Percentiles rank a stretch among this genome's conserved stretches.
Evolutionary conservation across 2,888 invertebrate species (phyloP).

Genomic region (Eumerus sabulonum): DNA sequence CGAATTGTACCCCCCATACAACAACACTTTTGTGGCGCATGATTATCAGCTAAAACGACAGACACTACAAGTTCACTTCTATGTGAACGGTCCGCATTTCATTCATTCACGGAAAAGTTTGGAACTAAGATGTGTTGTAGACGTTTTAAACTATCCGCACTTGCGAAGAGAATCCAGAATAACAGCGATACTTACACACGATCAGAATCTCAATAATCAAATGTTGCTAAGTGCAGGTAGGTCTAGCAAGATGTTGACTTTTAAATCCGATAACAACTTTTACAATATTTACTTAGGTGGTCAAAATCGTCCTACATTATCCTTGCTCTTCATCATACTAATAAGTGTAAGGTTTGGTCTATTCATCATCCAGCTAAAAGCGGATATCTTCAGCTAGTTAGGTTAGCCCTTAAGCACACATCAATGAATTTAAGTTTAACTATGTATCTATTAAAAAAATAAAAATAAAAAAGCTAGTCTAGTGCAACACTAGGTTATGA

Average conservation of each 20-base stretch:
- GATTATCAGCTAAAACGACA: constrained; percentile 70
- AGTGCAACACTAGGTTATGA: constrained; percentile 26
- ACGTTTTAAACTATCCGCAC: constrained; percentile 69
- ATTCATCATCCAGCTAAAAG: constrained; percentile 28
- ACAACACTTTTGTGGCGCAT: constrained; percentile 70
- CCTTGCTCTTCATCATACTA: constrained; percentile 18
- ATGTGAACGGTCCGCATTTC: constrained; percentile 70
- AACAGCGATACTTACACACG: constrained; percentile 67
- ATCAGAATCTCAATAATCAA: constrained; percentile 71
- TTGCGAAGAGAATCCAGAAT: constrained; percentile 65
- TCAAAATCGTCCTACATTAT: constrained; percentile 19
- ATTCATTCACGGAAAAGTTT: constrained; percentile 65
- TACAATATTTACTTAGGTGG: constrained; percentile 25
- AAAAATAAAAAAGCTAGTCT: neutral
- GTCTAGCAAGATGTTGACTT: neutral
- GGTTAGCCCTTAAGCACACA: neutral
- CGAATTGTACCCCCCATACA: constrained; percentile 70
- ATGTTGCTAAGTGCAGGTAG: constrained; percentile 69
- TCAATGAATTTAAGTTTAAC: constrained; percentile 7
- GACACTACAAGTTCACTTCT: constrained; percentile 71
- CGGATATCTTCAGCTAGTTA: constrained; percentile 52
- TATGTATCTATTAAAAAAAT: neutral
- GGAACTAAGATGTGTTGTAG: constrained; percentile 71
- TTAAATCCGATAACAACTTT: neutral
- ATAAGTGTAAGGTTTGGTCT: constrained; percentile 16